Base-by-base conservation (phyloP, 2,113 vertebrate species). In the Alligator sinensis region DNA sequence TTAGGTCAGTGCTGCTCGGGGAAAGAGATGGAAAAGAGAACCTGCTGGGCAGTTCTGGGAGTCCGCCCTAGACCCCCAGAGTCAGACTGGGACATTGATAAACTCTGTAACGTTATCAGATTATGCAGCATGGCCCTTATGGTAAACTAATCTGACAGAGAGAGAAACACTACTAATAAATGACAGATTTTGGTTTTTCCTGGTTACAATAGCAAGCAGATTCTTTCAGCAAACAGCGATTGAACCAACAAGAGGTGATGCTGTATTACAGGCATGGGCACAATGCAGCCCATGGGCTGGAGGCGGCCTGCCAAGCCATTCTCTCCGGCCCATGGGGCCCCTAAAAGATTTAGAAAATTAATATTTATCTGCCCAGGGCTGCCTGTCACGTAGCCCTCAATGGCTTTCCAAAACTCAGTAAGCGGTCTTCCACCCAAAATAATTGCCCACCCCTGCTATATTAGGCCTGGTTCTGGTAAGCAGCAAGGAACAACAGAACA, bases 161-260 rank as follows among this genome's bases (percentile, higher is more conserved):
- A 60, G 76, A 25, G 0, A 0, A 61, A 27, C 34, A 80, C 17
- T 80, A 2, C 74, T 16, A 15, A 18, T 3, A 72, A 72, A 19
- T 1, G 8, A 9, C 0, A 1, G 3, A 30, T 54, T 28, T 78
- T 19, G 0, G 1, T 1, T 80, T 9, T 0, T 34, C 24, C 72
- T 1, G 10, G 64, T 16, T 16, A 74, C 22, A 47, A 47, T 47
- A 47, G 47, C 47, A 47, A 68, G 8, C 11, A 60, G 78, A 9
- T 38, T 74, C 59, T 34, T 72, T 47, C 47, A 47, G 47, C 30
- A 16, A 80, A 47, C 25, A 1, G 0, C 47, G 15, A 22, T 3
- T 47, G 75, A n/a, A 76, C 68, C 30, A 55, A 62, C 8, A 6
- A 14, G 34, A 25, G n/a, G 27, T 0, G 6, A 34, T 13, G 22